Conservation (phyloP, 1,140 invertebrate species). For the Drosophila pseudoananassae region DNA sequence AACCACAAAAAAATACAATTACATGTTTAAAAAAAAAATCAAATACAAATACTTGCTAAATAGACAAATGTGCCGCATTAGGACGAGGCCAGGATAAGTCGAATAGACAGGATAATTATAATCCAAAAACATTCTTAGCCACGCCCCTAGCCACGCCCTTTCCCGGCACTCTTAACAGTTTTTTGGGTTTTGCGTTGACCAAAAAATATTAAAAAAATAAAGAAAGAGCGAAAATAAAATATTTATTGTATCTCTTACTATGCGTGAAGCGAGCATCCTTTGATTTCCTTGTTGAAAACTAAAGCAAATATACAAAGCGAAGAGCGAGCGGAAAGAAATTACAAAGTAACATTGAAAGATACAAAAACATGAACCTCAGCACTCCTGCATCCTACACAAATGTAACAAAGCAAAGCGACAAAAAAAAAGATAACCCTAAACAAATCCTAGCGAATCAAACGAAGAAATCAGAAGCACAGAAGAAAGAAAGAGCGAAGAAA, state of each 20-base stretch:
- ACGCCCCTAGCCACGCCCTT: background rate
- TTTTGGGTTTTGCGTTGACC: slow-evolving; percentile 55
- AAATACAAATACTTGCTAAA: slow-evolving; percentile 64
- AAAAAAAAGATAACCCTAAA: slow-evolving; percentile 56
- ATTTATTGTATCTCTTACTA: slow-evolving; percentile 70
- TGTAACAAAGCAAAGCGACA: slow-evolving; percentile 65
- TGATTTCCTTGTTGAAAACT: slow-evolving; percentile 78
- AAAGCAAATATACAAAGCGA: slow-evolving; percentile 78
- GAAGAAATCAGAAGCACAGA: slow-evolving; percentile 31
- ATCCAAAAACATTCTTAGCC: background rate
- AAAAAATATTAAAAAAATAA: slow-evolving; percentile 29
- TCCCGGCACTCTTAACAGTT: slow-evolving; percentile 52
- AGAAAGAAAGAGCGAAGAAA: slow-evolving; percentile 30
- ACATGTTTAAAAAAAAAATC: slow-evolving; percentile 46
- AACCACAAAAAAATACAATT: slow-evolving; percentile 48
- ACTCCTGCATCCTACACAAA: slow-evolving; percentile 83
- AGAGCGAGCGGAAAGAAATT: slow-evolving; percentile 67
- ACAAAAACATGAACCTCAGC: slow-evolving; percentile 84
- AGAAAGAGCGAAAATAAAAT: slow-evolving; percentile 41
- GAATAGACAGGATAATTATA: slow-evolving; percentile 4
- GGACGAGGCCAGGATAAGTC: slow-evolving; percentile 14
- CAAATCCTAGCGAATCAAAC: slow-evolving; percentile 71
- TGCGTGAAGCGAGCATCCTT: slow-evolving; percentile 52
- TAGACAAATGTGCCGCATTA: slow-evolving; percentile 64
- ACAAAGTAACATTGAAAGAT: slow-evolving; percentile 82